These are phyloP conservation scores for Propsilocerus akamusi DNA, from an alignment of 1,140 invertebrate species.

Conservation along the genomic window DNA sequence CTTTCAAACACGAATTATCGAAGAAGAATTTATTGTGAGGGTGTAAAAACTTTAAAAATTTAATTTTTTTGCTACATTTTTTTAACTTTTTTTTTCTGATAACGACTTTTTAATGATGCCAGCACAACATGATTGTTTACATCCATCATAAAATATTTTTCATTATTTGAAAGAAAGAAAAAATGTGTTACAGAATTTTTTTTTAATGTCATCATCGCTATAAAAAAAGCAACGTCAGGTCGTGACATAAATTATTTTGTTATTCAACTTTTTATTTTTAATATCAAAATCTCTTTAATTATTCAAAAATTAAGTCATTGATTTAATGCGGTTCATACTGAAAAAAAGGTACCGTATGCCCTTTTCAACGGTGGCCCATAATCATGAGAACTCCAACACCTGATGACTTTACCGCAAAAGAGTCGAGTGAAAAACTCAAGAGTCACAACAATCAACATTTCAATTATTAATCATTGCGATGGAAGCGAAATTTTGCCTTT, in stretches of 20 bases:
- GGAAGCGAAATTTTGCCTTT: too few relatives aligned
- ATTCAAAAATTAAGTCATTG: conserved; percentile 4
- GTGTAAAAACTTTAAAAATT: too few relatives aligned
- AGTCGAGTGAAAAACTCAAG: not conserved
- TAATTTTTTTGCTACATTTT: too few relatives aligned
- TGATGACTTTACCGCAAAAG: not conserved
- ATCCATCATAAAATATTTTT: not conserved
- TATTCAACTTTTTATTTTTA: too few relatives aligned
- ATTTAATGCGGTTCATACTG: not conserved
- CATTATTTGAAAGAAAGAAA: not conserved
- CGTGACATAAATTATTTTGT: too few relatives aligned
- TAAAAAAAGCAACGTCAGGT: too few relatives aligned
- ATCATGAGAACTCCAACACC: not conserved
- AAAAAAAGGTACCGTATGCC: not conserved
- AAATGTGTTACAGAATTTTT: not conserved
- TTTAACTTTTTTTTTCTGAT: too few relatives aligned
- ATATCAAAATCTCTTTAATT: not conserved
- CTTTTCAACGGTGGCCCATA: not conserved
- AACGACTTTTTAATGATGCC: not conserved
- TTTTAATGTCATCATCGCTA: not conserved
- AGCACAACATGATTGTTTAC: not conserved
- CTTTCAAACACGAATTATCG: too few relatives aligned
- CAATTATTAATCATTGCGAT: not conserved
- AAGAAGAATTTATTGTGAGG: too few relatives aligned
- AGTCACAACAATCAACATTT: not conserved